phyloP scores from a whole-genome alignment of 1,140 invertebrate genomes.

The Mya arenaria region DNA sequence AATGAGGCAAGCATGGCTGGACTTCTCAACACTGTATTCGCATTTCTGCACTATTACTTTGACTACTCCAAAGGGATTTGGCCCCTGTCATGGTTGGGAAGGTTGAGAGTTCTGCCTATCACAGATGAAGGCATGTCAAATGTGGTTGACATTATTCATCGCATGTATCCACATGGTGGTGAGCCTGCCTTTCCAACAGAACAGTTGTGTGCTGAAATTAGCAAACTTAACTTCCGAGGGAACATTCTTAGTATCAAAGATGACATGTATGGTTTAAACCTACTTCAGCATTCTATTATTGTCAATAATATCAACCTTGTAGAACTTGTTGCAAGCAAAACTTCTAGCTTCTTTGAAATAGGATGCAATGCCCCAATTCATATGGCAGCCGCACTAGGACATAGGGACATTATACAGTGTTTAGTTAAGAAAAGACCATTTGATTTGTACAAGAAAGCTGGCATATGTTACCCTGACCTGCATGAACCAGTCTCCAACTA shows the following conservation, averaged over 20 bases:
- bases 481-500: conserved; percentile 64
- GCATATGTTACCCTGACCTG: conserved; percentile 74
- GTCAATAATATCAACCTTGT: conserved; percentile 61
- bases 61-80: too few species aligned
- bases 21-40: too few species aligned
- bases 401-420: conserved; percentile 64
- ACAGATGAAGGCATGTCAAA: too few species aligned
- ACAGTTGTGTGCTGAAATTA: too few species aligned
- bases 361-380: conserved; percentile 74
- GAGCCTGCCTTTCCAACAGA: too few species aligned
- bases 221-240: conserved; percentile 51
- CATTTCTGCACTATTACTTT: too few species aligned
- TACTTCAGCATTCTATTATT: conserved; percentile 71
- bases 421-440: conserved; percentile 66
- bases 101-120: too few species aligned
- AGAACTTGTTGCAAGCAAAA: conserved; percentile 59
- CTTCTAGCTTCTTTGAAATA: conserved; percentile 46
- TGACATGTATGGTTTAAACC: conserved; percentile 62
- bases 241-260: conserved; percentile 67
- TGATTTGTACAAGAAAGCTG: conserved; percentile 52
- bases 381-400: conserved; percentile 71
- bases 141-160: too few species aligned
- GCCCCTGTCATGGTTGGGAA: too few species aligned
- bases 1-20: too few species aligned
- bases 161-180: too few species aligned